phyloP scores from a whole-genome alignment of 2,113 vertebrate genomes.

The Epinephelus fuscoguttatus region DNA sequence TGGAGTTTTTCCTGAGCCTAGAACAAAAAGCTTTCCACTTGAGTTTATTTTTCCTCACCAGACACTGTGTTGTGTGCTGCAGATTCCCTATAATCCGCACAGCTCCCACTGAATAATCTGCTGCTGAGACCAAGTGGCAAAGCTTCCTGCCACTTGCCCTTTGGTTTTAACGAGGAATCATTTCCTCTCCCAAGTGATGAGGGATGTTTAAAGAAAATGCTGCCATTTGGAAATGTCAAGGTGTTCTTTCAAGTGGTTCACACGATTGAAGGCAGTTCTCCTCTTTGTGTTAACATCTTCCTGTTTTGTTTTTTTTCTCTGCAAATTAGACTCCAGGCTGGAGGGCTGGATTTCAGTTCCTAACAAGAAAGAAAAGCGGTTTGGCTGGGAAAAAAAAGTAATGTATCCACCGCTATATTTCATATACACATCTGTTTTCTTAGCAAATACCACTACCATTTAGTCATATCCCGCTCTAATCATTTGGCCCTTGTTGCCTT shows the following conservation, averaged over 20 bases:
- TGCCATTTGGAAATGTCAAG: constrained; percentile 51
- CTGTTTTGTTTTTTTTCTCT: constrained; percentile 53
- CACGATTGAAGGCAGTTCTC: constrained; percentile 33
- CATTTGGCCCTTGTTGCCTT: neutral
- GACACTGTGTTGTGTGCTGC: neutral
- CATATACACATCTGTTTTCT: constrained; percentile 2
- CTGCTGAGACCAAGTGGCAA: neutral
- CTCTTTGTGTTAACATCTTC: constrained; percentile 43
- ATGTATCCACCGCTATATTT: constrained; percentile 14
- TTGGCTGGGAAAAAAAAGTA: constrained; percentile 98
- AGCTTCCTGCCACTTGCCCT: constrained; percentile 17
- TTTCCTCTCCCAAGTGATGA: constrained; percentile 23
- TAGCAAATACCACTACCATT: neutral
- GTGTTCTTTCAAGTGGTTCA: constrained; percentile 43
- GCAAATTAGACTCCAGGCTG: constrained; percentile 87
- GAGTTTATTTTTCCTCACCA: neutral
- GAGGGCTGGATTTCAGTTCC: constrained; percentile 96
- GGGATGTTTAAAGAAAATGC: constrained; percentile 35
- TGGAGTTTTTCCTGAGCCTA: neutral
- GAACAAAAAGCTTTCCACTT: neutral
- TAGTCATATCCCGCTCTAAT: neutral
- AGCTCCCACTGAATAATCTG: neutral
- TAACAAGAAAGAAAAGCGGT: constrained; percentile 95
- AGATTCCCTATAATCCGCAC: neutral
- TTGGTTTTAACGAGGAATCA: constrained; percentile 15